A percentile compares a stretch with the other conserved stretches of the same genome.
Conservation (phyloP, 2,797 vertebrate genomes). For the Macropodus opercularis region DNA sequence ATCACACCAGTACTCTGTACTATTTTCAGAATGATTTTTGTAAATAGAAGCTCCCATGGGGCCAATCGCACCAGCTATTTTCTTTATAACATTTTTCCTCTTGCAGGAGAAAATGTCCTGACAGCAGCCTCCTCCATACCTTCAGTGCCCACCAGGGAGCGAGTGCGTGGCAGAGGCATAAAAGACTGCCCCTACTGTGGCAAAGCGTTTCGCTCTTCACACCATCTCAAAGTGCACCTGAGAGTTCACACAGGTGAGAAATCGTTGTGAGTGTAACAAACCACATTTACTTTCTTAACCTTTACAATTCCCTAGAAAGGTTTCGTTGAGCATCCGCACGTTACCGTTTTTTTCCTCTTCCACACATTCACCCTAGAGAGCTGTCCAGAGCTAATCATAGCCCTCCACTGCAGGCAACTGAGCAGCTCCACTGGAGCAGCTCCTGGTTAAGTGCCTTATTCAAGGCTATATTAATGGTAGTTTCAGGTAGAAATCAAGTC, state of each 20-base stretch:
- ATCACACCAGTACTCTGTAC: constrained; percentile 19
- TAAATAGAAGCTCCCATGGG: constrained; percentile 28
- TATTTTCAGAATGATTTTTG: constrained; percentile 29
- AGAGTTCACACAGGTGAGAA: constrained; percentile 93
- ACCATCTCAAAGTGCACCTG: constrained; percentile 95
- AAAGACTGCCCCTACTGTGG: constrained; percentile 95
- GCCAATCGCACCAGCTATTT: constrained; percentile 21
- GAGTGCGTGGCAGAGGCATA: constrained; percentile 86
- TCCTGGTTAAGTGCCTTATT: constrained; percentile 55
- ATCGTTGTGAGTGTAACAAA: constrained; percentile 58
- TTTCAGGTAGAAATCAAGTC: constrained; percentile 15
- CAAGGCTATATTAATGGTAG: constrained; percentile 41
- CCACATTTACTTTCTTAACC: constrained; percentile 46
- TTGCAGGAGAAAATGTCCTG: constrained; percentile 80
- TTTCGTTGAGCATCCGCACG: constrained; percentile 39
- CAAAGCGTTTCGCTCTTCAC: constrained; percentile 94
- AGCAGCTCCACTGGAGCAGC: constrained; percentile 61
- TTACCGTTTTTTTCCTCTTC: constrained; percentile 35
- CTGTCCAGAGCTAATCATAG: constrained; percentile 67
- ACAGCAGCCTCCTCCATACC: constrained; percentile 70
- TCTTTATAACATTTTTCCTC: constrained; percentile 29
- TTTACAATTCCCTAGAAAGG: constrained; percentile 58
- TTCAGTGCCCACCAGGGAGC: constrained; percentile 78
- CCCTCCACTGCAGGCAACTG: constrained; percentile 46
- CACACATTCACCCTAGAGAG: constrained; percentile 58